A percentile compares a stretch with the other conserved stretches of the same genome.
These are phyloP conservation scores for Ophiodon elongatus DNA, from an alignment of 2,113 vertebrate genomes.

Conservation along the genomic window DNA sequence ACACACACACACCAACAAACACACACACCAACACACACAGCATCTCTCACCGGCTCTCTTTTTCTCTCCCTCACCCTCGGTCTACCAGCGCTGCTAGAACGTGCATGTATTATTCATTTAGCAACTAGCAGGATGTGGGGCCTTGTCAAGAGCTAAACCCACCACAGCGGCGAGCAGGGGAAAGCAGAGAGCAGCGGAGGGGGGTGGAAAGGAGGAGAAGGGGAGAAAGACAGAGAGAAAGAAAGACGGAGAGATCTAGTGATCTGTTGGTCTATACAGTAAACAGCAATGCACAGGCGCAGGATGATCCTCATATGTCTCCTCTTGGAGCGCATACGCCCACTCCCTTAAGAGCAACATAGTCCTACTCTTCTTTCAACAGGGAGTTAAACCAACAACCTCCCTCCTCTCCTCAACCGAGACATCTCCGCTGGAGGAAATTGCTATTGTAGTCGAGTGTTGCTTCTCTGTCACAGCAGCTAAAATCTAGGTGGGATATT, in stretches of 20 bases:
- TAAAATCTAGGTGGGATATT: constrained; percentile 65
- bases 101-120: constrained; percentile 83
- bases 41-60: constrained; percentile 11
- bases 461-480: constrained; percentile 13
- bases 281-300: constrained; percentile 12
- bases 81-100: constrained; percentile 65
- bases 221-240: neutral
- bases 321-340: neutral
- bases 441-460: constrained; percentile 45
- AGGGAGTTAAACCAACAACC: constrained; percentile 50
- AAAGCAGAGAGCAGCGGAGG: constrained; percentile 26
- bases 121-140: constrained; percentile 78
- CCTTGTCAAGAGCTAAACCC: constrained; percentile 78
- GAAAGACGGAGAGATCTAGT: constrained; percentile 36
- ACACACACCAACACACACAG: constrained; percentile 33
- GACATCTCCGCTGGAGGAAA: constrained; percentile 33
- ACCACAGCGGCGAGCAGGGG: constrained; percentile 45
- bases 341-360: constrained; percentile 8
- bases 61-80: constrained; percentile 30
- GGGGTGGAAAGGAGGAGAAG: neutral
- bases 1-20: constrained; percentile 37
- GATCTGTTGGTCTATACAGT: constrained; percentile 13
- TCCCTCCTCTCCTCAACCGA: constrained; percentile 8
- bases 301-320: neutral
- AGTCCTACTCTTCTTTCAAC: constrained; percentile 6